Evolutionary conservation across 2,797 vertebrate species (phyloP), one percentile per base, ranked within the genome.

Genomic region (Brotogeris chrysoptera): DNA sequence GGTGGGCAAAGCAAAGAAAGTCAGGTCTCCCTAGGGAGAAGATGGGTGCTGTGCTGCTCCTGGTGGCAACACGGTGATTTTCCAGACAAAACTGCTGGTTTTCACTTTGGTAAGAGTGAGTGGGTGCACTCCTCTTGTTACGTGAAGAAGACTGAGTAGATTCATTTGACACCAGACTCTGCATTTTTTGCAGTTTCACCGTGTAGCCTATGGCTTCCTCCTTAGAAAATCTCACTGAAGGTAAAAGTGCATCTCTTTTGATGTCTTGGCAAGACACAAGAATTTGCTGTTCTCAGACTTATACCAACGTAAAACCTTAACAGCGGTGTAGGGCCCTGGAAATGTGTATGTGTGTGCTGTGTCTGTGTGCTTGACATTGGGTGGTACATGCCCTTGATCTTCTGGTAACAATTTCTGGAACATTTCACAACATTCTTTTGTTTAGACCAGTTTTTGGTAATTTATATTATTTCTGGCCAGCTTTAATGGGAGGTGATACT

Each of bases 121-220:
- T 7, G 36, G 18, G 8, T 74, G 69, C n/a, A 32, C 10, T n/a
- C 8, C 25, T 68, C 44, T 41, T 76, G 6, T 57, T 60, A 44
- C 1, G 6, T 16, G 38, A 63, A 41, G 28, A 76, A 49, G 47
- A 16, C 12, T 17, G 9, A n/a, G 32, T 7, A 50, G 36, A 11
- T 71, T 66, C 2, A 3, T 70, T 86, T 88, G 61, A 80, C 27
- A 38, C 16, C 43, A 77, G 46, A 39, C 13, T 53, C 23, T 18
- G n/a, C 34, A 20, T 50, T 78, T 24, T 80, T 80, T 71, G 82
- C n/a, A 55, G 36, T 72, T 65, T 46, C n/a, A 24, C 16, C 18
- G 5, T 32, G 21, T 19, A 59, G 55, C 3, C 19, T 6, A 4
- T 2, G 11, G 23, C 0, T 0, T 55, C 59, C 32, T 53, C 28